Evolutionary conservation across 1,140 invertebrate genomes (phyloP), one percentile per base, ranked within the genome.

Genomic region (Onthophagus taurus): DNA sequence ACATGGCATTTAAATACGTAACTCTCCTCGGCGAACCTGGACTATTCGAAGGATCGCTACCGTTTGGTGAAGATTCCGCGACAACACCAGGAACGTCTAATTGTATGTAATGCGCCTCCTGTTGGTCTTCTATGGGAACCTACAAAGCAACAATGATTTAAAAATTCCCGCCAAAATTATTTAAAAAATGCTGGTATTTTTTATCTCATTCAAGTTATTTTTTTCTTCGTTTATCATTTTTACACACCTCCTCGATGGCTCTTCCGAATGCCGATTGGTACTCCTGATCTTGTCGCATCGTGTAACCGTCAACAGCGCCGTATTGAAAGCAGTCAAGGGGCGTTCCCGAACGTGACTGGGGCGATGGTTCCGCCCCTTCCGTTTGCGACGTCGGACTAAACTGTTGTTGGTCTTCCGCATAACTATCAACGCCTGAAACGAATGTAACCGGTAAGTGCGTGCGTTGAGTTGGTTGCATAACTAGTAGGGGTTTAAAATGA

Each of bases 351-450:
- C 55, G 42, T 8, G 61, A 64, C 39, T 58, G 57, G 52, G 61
- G 61, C 4, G 60, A 61, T 2, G 55, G 54, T 21, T 53, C 58
- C 44, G 57, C 55, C 59, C 59, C 60, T 39, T 60, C 59, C 11
- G 49, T 44, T 31, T 62, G 59, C 4, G 61, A 60, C 53, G 61
- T 48, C 51, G 61, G 61, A 51, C 61, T 64, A 45, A 62, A 64
- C 30, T 62, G 55, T 7, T 49, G 23, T 8, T 47, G 39, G 38
- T 60, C 54, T 23, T 60, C 51, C 38, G 37, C 50, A 36, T 61
- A 57, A 31, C 46, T 41, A 18, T 58, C 53, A 8, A 55, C 44
- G 20, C 23, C 52, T 53, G 48, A 31, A 51, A 51, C n/a, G n/a
- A n/a, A n/a, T n/a, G n/a, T n/a, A n/a, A n/a, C n/a, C n/a, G n/a